Evolutionary conservation across 2,113 vertebrate species (phyloP).

Genomic region (Pardalotus punctatus): DNA sequence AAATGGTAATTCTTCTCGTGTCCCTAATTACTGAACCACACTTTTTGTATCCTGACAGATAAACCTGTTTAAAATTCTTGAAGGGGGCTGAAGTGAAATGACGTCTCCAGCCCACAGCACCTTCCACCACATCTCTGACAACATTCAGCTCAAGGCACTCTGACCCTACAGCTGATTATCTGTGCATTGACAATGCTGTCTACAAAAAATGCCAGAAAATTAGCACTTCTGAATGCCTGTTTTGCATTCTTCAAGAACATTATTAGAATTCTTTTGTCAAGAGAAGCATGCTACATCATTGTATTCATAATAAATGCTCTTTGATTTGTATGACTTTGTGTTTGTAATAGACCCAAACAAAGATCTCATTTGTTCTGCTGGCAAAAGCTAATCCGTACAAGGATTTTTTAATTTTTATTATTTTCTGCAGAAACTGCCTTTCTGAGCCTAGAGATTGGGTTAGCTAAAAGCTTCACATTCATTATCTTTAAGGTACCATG

Average conservation of each 20-base stretch:
- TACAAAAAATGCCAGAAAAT: constrained; percentile 63
- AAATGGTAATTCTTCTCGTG: constrained; percentile 52
- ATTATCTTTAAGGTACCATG: constrained; percentile 82
- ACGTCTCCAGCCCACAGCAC: background rate
- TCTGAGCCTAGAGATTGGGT: constrained; percentile 66
- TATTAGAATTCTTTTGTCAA: constrained; percentile 67
- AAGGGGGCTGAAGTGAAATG: constrained; percentile 27
- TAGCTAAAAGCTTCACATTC: constrained; percentile 74
- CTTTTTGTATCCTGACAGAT: constrained; percentile 37
- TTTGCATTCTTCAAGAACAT: constrained; percentile 68
- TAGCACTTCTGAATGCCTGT: constrained; percentile 56
- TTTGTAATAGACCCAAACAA: constrained; percentile 63
- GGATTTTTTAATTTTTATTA: constrained; percentile 37
- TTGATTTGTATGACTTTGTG: constrained; percentile 66
- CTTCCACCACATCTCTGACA: constrained; percentile 16
- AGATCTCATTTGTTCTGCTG: constrained; percentile 65
- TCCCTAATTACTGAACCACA: constrained; percentile 62
- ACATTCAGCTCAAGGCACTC: constrained; percentile 26
- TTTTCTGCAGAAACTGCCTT: constrained; percentile 62
- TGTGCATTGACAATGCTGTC: constrained; percentile 25
- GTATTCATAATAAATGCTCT: constrained; percentile 71
- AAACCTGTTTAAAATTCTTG: constrained; percentile 67
- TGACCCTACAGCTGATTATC: constrained; percentile 58
- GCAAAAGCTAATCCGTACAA: constrained; percentile 59
- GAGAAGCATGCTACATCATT: constrained; percentile 46